These are phyloP conservation scores for Drosophila suzukii DNA, from an alignment of 1,140 invertebrate species.

Conservation along the genomic window DNA sequence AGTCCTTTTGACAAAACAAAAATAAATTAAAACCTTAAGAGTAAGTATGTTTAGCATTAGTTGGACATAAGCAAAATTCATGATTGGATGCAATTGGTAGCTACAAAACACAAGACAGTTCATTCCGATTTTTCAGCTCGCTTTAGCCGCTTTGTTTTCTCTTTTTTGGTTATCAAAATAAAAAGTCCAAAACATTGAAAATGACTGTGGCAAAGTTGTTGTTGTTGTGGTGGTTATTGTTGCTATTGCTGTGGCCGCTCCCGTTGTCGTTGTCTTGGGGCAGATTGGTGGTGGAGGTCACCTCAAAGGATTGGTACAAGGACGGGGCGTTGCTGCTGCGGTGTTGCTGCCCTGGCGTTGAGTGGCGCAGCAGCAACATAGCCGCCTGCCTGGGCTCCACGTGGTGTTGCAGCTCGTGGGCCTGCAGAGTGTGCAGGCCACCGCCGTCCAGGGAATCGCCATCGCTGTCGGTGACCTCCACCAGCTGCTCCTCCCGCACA, in stretches of 20 bases:
- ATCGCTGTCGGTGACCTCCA: conserved; percentile 43
- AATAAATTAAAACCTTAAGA: conserved; percentile 10
- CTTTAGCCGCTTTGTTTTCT: conserved; percentile 1
- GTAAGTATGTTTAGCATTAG: conserved; percentile 29
- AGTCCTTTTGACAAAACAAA: conserved; percentile 17
- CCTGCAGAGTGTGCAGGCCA: conserved; percentile 50
- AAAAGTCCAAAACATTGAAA: conserved; percentile 82
- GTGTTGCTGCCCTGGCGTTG: conserved; percentile 55
- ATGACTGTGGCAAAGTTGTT: conserved; percentile 77
- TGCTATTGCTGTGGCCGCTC: conserved; percentile 37
- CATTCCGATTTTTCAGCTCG: conserved; percentile 25
- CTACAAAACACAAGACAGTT: conserved; percentile 58
- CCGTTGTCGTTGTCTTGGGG: conserved; percentile 16
- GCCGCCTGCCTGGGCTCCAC: conserved; percentile 39
- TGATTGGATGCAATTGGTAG: conserved; percentile 38
- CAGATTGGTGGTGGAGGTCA: conserved; percentile 7
- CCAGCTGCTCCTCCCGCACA: conserved; percentile 1
- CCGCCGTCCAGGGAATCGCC: conserved; percentile 59
- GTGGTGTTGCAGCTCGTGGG: conserved; percentile 61
- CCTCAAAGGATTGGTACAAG: conserved; percentile 65
- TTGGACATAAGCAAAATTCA: conserved; percentile 40
- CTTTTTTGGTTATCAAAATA: conserved; percentile 58
- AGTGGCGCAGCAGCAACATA: conserved; percentile 57
- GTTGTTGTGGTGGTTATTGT: conserved; percentile 44
- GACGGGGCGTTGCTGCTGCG: conserved; percentile 49